These are phyloP conservation scores for Enteromius paludinosus DNA, from an alignment of 2,797 vertebrate species.

Conservation along the genomic window DNA sequence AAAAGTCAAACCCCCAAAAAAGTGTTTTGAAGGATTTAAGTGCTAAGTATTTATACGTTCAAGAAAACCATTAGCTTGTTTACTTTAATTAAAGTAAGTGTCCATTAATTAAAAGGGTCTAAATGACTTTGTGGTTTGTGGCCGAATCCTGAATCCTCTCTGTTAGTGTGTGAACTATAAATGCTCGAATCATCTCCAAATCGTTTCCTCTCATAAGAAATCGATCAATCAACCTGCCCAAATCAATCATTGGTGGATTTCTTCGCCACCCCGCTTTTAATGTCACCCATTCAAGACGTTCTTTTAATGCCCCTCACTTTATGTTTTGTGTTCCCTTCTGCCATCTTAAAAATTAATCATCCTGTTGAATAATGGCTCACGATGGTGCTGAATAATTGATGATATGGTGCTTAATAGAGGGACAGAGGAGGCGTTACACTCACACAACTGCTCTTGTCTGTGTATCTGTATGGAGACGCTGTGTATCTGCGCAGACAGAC, in stretches of 20 bases:
- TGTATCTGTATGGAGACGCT: conserved; percentile 47
- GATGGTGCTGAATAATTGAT: conserved; percentile 87
- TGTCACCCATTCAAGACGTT: conserved; percentile 68
- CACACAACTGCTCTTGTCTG: conserved; percentile 63
- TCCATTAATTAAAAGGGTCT: not conserved
- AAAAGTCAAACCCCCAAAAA: conserved; percentile 7
- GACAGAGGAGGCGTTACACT: conserved; percentile 69
- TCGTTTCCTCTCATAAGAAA: conserved; percentile 32
- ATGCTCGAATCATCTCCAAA: conserved; percentile 22
- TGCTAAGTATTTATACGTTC: not conserved
- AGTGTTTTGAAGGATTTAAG: not conserved
- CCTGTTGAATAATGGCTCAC: conserved; percentile 82
- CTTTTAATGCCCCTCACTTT: conserved; percentile 71
- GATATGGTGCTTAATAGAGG: conserved; percentile 74
- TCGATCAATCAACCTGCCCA: conserved; percentile 36
- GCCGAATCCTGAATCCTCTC: conserved; percentile 11
- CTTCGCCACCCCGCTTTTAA: conserved; percentile 47
- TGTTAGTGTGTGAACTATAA: conserved; percentile 20
- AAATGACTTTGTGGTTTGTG: conserved; percentile 13
- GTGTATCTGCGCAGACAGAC: conserved; percentile 62
- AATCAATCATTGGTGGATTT: conserved; percentile 48
- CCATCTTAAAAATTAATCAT: conserved; percentile 84
- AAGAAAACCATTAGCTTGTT: not conserved
- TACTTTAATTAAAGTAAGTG: conserved; percentile 24
- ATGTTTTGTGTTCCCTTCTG: conserved; percentile 74